Base-by-base conservation (phyloP, 1,140 invertebrate species). In the Temnothorax nylanderi region DNA sequence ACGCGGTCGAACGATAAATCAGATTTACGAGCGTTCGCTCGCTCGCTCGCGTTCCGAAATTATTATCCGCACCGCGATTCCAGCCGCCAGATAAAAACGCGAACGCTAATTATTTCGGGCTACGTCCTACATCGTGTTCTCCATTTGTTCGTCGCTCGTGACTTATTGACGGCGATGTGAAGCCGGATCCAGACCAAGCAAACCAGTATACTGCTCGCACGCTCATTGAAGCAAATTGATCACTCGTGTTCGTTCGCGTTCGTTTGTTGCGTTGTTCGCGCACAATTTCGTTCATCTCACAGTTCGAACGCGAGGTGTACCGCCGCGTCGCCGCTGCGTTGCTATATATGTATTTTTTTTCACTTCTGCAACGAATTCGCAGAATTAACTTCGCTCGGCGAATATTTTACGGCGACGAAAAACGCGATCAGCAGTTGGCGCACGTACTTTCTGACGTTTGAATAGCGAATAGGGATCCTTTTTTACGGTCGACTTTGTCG, bases 91-190 rank as follows among this genome's bases (percentile, higher is more conserved):
- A 81, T 81, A 81, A 81, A 81, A 81, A 81, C 65, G 49, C 37
- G 49, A 44, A 37, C 78, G 49, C 78, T 81, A 81, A 81, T 81
- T 81, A 81, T 81, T 81, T 81, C 78, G 37, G 47, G 49, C 76
- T 64, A 47, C 75, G 58, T 78, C 76, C 60, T 44, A 56, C 41
- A 18, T 21, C 21, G 65, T 56, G 78, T 58, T 72, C 78, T 71
- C 49, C 49, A 56, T 72, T 81, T 81, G 67, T 81, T 71, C 44
- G 60, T 16, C 44, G 76, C 76, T 16, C 65, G 78, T 81, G 65
- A 81, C 65, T 81, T 81, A 81, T 81, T 71, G 65, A 18, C 51
- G 44, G 44, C 69, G 51, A 34, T 47, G 21, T 65, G 26, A 41
- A 21, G n/a, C 41, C 21, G 41, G 13, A 78, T 7, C 37, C 16